These are phyloP conservation scores for Vanessa atalanta DNA, from an alignment of 1,140 invertebrate species.

Conservation along the genomic window DNA sequence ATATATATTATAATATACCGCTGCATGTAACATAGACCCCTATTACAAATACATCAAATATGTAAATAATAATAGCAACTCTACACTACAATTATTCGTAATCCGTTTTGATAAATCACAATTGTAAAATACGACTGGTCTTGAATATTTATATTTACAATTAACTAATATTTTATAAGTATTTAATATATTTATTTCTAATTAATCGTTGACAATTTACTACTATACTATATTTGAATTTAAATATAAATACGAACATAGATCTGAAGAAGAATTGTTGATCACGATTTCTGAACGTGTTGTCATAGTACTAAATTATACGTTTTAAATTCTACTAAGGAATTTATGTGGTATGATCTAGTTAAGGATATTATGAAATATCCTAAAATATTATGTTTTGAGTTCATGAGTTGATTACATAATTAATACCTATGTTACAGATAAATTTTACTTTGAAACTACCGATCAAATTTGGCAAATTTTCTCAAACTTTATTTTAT, in stretches of 20 bases:
- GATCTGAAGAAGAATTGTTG: background rate
- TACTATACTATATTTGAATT: background rate
- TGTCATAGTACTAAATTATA: conserved; percentile 1
- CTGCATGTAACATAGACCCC: conserved; percentile 3
- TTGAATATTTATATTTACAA: background rate
- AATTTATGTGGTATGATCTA: background rate
- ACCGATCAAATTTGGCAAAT: background rate
- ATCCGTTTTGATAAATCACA: background rate
- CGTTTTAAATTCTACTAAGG: background rate
- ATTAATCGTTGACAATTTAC: no score
- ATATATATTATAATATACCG: conserved; percentile 6
- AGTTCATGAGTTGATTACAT: no score
- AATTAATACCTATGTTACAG: no score
- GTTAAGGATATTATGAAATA: conserved; percentile 1
- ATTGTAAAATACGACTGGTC: background rate
- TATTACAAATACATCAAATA: background rate
- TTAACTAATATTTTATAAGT: no score
- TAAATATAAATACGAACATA: background rate
- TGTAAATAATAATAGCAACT: background rate
- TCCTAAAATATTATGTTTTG: no score
- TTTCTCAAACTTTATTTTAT: background rate
- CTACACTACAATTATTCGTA: background rate
- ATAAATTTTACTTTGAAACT: background rate
- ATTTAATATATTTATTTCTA: no score
- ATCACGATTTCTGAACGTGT: conserved; percentile 7